These are phyloP conservation scores for Crossocerus cetratus DNA, from an alignment of 2,888 invertebrate genomes.

Conservation along the genomic window DNA sequence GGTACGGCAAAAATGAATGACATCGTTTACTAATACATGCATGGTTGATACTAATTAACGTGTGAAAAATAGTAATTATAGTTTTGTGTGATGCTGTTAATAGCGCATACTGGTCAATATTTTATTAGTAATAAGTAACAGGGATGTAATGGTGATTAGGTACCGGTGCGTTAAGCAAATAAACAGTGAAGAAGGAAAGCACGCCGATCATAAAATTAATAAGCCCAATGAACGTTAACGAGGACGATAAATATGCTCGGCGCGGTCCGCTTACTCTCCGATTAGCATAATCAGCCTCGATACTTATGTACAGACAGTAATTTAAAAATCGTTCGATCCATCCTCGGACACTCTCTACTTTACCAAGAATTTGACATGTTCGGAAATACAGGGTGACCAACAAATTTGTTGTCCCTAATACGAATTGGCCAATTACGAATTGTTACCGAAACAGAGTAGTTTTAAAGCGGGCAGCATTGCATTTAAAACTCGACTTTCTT, in stretches of 20 bases:
- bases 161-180: conserved; percentile 18
- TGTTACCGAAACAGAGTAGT: too few species aligned
- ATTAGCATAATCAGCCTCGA: conserved; percentile 60
- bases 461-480: too few species aligned
- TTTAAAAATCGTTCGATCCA: conserved; percentile 56
- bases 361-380: conserved; percentile 7
- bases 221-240: conserved; percentile 64
- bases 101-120: too few species aligned
- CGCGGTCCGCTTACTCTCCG: conserved; percentile 52
- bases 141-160: conserved; percentile 17
- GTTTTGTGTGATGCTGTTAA: too few species aligned
- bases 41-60: too few species aligned
- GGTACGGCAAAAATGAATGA: too few species aligned
- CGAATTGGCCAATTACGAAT: too few species aligned
- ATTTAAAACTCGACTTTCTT: too few species aligned
- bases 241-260: conserved; percentile 58
- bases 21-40: too few species aligned
- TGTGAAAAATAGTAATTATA: too few species aligned
- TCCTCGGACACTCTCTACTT: conserved; percentile 17
- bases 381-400: background rate
- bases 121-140: background rate
- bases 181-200: conserved; percentile 38
- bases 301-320: conserved; percentile 37
- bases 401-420: too few species aligned
- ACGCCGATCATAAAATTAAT: conserved; percentile 61